Percentiles rank a stretch among this genome's conserved stretches.
phyloP scores from a whole-genome alignment of 2,797 vertebrate species.

The Hozukius guyotensis region DNA sequence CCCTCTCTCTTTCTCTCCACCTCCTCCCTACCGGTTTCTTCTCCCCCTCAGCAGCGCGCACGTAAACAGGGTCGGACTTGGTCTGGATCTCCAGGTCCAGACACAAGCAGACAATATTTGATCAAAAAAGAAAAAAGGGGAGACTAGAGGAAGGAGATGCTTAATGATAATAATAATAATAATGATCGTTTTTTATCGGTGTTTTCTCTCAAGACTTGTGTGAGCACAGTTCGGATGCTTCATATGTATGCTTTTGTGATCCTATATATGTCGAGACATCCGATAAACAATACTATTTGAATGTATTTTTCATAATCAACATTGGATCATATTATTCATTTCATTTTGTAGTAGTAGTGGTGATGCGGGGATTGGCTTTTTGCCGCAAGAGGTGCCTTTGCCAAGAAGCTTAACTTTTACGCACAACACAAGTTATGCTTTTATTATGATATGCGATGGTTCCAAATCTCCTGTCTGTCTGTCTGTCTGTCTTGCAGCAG shows the following conservation, averaged over 20 bases:
- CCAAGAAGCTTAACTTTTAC: conserved; percentile 52
- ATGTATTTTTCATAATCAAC: neutral
- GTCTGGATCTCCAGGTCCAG: conserved; percentile 88
- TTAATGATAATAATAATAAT: neutral
- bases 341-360: neutral
- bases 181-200: conserved; percentile 40
- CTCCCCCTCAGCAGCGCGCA: conserved; percentile 81
- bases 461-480: neutral
- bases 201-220: conserved; percentile 49
- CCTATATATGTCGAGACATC: neutral
- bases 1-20: conserved; percentile 59
- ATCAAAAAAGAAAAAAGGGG: conserved; percentile 1
- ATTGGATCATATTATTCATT: fast-evolving
- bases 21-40: conserved; percentile 51
- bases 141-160: neutral
- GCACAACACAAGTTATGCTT: conserved; percentile 15
- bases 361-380: neutral
- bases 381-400: neutral
- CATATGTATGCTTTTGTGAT: neutral
- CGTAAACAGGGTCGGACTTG: conserved; percentile 89
- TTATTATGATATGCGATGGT: neutral
- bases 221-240: conserved; percentile 1
- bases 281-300: fast-evolving
- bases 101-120: conserved; percentile 80
- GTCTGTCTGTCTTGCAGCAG: neutral